Percentiles rank a stretch among this genome's conserved stretches.
These are phyloP conservation scores for Peucedramus taeniatus DNA, from an alignment of 2,113 vertebrate species.

Conservation along the genomic window DNA sequence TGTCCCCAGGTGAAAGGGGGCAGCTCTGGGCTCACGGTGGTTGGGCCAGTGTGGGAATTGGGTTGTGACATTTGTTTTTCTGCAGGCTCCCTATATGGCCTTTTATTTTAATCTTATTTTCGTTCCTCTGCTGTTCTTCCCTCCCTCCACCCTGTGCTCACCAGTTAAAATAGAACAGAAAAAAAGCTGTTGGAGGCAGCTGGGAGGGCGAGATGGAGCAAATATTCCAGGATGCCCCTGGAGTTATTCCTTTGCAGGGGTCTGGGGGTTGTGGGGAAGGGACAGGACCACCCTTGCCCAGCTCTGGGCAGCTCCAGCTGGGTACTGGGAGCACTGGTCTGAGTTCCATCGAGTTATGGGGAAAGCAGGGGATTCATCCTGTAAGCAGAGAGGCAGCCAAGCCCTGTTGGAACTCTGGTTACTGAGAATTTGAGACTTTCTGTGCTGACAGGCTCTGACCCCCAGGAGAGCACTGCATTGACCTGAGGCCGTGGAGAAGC, in stretches of 20 bases:
- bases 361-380: background rate
- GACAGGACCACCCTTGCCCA: fast-evolving
- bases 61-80: background rate
- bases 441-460: no score
- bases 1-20: background rate
- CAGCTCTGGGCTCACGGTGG: background rate
- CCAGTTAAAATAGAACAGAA: background rate
- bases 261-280: background rate
- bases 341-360: fast-evolving
- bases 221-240: background rate
- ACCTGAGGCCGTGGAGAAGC: no score
- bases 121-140: background rate
- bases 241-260: background rate
- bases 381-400: background rate
- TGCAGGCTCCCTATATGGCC: background rate
- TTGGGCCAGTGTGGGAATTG: background rate
- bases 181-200: background rate
- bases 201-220: background rate
- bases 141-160: background rate
- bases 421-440: no score
- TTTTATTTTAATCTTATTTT: conserved; percentile 24
- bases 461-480: no score
- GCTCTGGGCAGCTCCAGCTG: background rate
- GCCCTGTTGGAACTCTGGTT: background rate
- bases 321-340: background rate